Evolutionary conservation across 2,888 invertebrate genomes (phyloP).

Genomic region (Nudaria mundana): DNA sequence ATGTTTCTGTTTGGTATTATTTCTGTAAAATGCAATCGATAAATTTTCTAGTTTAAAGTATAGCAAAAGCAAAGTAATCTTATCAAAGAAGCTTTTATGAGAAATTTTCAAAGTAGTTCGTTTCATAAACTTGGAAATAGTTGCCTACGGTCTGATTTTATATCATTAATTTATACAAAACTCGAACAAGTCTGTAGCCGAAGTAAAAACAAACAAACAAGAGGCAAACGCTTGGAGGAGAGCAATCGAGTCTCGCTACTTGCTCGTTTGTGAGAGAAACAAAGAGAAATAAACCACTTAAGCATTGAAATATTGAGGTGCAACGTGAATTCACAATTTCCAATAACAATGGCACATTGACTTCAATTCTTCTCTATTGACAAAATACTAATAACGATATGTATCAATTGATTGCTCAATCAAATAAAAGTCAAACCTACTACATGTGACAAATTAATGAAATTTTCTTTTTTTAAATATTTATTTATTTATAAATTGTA

Average conservation of each 20-base stretch:
- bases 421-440: too few species aligned
- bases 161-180: constrained; percentile 35
- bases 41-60: too few species aligned
- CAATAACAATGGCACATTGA: constrained; percentile 35
- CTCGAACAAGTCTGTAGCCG: constrained; percentile 35
- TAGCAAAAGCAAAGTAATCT: constrained; percentile 29
- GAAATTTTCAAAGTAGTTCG: constrained; percentile 24
- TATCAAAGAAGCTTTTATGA: constrained; percentile 30
- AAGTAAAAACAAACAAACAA: constrained; percentile 41
- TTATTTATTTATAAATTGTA: too few species aligned
- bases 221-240: constrained; percentile 37
- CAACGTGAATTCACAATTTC: constrained; percentile 48
- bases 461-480: too few species aligned
- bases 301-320: constrained; percentile 47
- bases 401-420: neutral
- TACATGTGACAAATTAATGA: too few species aligned
- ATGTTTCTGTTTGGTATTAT: too few species aligned
- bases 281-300: constrained; percentile 60
- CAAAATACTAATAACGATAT: constrained; percentile 9
- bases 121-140: constrained; percentile 35
- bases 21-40: too few species aligned
- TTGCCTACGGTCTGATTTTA: constrained; percentile 32
- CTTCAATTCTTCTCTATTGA: constrained; percentile 18
- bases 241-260: constrained; percentile 40
- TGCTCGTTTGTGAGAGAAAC: constrained; percentile 51